Percentiles rank a stretch among this genome's conserved stretches.
phyloP scores from a whole-genome alignment of 2,113 vertebrate species.

The Rhabdomys dilectus region DNA sequence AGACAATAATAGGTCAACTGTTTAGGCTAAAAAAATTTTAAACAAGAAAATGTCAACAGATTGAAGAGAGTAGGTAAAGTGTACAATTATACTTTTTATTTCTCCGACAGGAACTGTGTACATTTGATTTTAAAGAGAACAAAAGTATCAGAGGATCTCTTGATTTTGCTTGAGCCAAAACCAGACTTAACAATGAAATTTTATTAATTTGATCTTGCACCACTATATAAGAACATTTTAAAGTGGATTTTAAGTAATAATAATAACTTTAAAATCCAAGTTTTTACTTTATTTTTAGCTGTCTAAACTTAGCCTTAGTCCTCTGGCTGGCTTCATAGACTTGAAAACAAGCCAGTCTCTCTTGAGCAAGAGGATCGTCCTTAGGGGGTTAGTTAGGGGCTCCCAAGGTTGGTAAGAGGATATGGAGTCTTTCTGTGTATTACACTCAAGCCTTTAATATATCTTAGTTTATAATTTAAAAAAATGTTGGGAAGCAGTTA shows the following conservation, averaged over 20 bases:
- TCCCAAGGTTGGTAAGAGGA: neutral
- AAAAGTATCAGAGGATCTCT: conserved; percentile 2
- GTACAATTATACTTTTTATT: neutral
- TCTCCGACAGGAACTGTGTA: neutral
- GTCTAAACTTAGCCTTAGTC: conserved; percentile 72
- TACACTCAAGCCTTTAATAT: neutral
- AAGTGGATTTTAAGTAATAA: conserved; percentile 54
- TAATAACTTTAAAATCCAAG: conserved; percentile 52
- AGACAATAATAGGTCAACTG: neutral
- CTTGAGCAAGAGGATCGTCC: conserved; percentile 5
- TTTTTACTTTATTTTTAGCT: conserved; percentile 73
- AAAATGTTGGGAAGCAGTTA: fast-evolving
- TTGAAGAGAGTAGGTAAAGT: neutral
- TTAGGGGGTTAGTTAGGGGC: neutral
- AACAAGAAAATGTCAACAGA: neutral
- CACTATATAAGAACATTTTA: conserved; percentile 50
- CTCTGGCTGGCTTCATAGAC: conserved; percentile 60
- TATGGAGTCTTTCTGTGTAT: neutral
- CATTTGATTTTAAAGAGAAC: neutral
- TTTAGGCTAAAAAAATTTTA: neutral
- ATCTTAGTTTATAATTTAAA: neutral
- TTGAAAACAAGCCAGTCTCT: conserved; percentile 68
- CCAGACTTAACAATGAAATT: neutral
- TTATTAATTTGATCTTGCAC: conserved; percentile 33
- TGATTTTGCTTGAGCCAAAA: neutral